These are phyloP conservation scores for Petrolisthes cinctipes DNA, from an alignment of 2,888 invertebrate genomes.

Conservation along the genomic window DNA sequence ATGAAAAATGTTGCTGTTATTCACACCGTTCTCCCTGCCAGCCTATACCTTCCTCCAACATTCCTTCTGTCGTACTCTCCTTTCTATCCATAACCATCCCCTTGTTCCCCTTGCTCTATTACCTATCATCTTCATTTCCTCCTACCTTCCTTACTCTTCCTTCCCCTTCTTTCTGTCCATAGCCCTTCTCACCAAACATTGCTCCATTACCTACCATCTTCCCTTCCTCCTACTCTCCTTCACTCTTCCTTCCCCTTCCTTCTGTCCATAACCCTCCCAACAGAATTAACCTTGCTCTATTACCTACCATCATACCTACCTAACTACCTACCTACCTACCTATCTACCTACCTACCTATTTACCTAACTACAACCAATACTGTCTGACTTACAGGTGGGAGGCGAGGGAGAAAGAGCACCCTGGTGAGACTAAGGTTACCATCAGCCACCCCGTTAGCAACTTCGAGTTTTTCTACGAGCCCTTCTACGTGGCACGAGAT, in stretches of 20 bases:
- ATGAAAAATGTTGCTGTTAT: no score
- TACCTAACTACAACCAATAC: neutral
- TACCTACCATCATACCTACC: neutral
- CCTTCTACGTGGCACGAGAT: conserved; percentile 88
- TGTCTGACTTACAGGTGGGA: conserved; percentile 51
- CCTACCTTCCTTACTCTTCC: neutral
- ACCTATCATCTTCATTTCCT: neutral
- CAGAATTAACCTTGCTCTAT: neutral
- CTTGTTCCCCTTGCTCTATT: neutral
- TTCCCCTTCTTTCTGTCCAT: neutral
- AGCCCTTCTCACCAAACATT: no score
- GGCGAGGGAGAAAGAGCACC: conserved; percentile 35
- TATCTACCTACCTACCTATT: neutral
- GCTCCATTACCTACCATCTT: neutral
- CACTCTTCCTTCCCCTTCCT: neutral
- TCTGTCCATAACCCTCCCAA: neutral
- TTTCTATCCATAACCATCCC: neutral
- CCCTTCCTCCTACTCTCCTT: neutral
- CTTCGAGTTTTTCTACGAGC: conserved; percentile 86
- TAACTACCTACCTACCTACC: neutral
- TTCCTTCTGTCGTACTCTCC: neutral
- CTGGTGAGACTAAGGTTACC: conserved; percentile 2
- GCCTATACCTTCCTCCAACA: no score
- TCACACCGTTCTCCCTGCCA: no score
- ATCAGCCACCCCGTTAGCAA: conserved; percentile 79